phyloP scores from a whole-genome alignment of 2,888 invertebrate genomes.

The Sarcophaga variegata region DNA sequence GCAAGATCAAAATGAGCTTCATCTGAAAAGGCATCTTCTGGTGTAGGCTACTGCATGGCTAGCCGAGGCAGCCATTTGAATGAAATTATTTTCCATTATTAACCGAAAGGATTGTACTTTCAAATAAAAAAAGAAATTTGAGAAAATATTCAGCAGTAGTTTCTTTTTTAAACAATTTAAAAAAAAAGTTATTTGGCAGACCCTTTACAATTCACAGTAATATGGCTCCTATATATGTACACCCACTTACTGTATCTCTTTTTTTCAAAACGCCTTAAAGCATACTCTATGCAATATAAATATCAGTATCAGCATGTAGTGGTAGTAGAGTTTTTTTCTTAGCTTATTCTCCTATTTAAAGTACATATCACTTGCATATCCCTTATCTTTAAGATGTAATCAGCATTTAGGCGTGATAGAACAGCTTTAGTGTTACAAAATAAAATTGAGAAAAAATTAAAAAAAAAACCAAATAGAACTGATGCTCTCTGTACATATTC shows the following conservation, averaged over 20 bases:
- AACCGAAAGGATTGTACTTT: too few species aligned
- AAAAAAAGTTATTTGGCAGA: too few species aligned
- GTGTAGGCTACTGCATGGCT: too few species aligned
- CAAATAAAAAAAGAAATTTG: too few species aligned
- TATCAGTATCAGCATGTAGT: too few species aligned
- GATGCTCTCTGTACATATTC: background rate
- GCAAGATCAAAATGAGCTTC: too few species aligned
- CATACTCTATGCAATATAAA: background rate
- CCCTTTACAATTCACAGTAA: slow-evolving; percentile 48
- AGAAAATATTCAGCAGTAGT: too few species aligned
- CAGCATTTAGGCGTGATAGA: slow-evolving; percentile 69
- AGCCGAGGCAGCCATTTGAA: too few species aligned
- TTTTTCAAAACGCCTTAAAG: background rate
- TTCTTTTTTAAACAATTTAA: too few species aligned
- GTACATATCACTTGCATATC: slow-evolving; percentile 68
- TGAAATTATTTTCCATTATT: too few species aligned
- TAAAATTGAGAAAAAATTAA: slow-evolving; percentile 43
- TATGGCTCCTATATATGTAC: slow-evolving; percentile 9
- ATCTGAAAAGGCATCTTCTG: too few species aligned
- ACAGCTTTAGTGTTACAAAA: slow-evolving; percentile 67
- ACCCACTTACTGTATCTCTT: background rate
- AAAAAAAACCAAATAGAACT: slow-evolving; percentile 5
- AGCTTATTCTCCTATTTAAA: slow-evolving; percentile 50
- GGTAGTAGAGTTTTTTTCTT: too few species aligned
- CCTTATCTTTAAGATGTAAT: slow-evolving; percentile 69